phyloP scores from a whole-genome alignment of 2,113 vertebrate species.

The Chionis minor region DNA sequence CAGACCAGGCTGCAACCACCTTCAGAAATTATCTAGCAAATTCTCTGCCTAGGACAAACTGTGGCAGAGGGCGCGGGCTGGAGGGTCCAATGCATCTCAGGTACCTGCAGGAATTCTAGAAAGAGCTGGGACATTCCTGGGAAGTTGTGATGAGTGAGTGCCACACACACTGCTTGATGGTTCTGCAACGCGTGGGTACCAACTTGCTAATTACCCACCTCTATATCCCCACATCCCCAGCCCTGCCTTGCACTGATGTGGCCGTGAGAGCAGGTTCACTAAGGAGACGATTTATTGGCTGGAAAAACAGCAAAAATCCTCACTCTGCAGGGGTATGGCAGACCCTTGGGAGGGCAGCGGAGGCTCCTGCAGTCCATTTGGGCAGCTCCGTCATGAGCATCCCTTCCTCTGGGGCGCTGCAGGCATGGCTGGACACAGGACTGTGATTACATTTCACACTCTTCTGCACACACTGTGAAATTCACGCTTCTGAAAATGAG shows the following conservation, averaged over 20 bases:
- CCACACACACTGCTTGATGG: fast-evolving
- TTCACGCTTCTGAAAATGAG: neutral
- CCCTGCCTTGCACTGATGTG: fast-evolving
- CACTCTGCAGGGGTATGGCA: neutral
- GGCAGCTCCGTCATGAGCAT: neutral
- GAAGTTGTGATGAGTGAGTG: neutral
- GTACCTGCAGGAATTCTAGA: neutral
- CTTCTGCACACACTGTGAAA: neutral
- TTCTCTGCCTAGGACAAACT: neutral
- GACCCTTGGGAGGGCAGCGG: neutral
- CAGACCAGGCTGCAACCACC: neutral
- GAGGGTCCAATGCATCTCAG: fast-evolving
- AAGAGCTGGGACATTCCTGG: neutral
- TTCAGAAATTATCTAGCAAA: neutral
- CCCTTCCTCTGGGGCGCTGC: neutral
- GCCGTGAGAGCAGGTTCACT: neutral
- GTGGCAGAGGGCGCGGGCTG: no score
- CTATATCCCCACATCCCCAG: fast-evolving
- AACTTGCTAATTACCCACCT: neutral
- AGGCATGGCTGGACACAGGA: neutral
- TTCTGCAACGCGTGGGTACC: fast-evolving
- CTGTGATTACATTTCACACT: neutral
- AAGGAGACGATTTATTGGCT: neutral
- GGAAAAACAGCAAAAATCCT: neutral
- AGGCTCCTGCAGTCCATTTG: neutral